Base-by-base conservation (phyloP, 2,797 vertebrate species). In the Coilia nasus region DNA sequence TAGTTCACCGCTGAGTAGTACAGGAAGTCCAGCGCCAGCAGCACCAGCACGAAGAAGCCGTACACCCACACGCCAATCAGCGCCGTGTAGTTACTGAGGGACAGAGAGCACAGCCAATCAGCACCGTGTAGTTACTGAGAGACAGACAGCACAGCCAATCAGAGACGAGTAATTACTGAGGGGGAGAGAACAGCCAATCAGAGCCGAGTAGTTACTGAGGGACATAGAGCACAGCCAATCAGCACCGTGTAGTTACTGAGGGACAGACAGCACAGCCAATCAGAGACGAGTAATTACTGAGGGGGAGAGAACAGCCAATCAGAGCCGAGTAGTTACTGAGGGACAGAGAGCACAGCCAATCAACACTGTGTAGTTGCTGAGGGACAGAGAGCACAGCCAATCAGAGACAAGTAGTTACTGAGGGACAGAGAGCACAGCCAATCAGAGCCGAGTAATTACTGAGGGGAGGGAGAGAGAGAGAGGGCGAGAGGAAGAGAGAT, bases 1-100 rank as follows among this genome's bases (percentile, higher is more conserved):
- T 98, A 99, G 96, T 99, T 99, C 95, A 99, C 97, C 75, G 98
- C 98, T 21, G 98, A 99, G 94, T 99, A 99, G 91, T 99, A 99
- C 81, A 99, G 92, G 87, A 99, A 97, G 93, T 99, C 98, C 94
- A 99, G 93, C 12, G 97, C 93, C 92, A 99, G 96, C 93, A 99
- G 94, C 90, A 97, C 93, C 94, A 99, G 94, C 92, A 99, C 97
- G 81, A 99, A 97, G 92, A 99, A 98, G 88, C 98, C 98, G 9
- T 99, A 99, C 93, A 99, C 96, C 98, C 98, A 99, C 92, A 99
- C 98, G 2, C 98, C 98, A 2, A 99, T 87, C 88, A 99, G 92
- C 0, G 98, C 98, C 0, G 97, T 98, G 94, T 99, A 99, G 91
- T 99, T 99, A 92, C 98, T 99, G 94, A 41, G 25, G 35, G 11